phyloP scores from a whole-genome alignment of 2,113 vertebrate species.

The Trogon melanurus region DNA sequence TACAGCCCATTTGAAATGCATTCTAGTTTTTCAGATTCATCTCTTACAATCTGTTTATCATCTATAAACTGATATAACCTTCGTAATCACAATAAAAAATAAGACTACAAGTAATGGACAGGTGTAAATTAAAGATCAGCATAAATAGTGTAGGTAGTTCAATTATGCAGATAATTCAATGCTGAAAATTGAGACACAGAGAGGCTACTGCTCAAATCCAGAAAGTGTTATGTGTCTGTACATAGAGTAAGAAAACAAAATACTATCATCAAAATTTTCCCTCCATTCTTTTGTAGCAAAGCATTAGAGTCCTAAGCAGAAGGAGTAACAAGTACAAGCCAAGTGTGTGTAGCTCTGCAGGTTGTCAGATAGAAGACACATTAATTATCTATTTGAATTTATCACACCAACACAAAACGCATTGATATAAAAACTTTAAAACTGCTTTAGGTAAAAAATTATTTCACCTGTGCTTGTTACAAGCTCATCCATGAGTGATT shows the following conservation, averaged over 20 bases:
- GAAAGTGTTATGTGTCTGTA: not conserved
- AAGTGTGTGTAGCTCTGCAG: not conserved
- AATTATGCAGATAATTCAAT: not conserved
- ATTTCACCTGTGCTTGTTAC: not conserved
- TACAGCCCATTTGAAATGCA: not conserved
- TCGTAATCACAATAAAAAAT: not conserved
- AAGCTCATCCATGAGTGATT: not conserved
- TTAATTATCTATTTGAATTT: not conserved
- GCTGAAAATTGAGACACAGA: not conserved
- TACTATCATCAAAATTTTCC: not conserved
- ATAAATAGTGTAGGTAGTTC: not conserved
- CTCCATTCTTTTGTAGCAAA: not conserved
- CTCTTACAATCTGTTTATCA: not conserved
- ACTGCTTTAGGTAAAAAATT: not conserved
- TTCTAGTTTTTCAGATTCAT: not conserved
- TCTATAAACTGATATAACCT: not conserved
- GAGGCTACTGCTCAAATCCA: not conserved
- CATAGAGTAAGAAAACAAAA: accelerated
- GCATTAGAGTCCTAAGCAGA: not conserved
- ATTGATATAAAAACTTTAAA: not conserved
- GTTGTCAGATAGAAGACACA: not conserved
- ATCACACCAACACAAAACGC: not conserved
- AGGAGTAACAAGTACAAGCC: not conserved
- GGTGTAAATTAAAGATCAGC: not conserved
- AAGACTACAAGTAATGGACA: not conserved